Conservation (phyloP, 2,888 invertebrate species). For the Lordiphosa fenestrarum region DNA sequence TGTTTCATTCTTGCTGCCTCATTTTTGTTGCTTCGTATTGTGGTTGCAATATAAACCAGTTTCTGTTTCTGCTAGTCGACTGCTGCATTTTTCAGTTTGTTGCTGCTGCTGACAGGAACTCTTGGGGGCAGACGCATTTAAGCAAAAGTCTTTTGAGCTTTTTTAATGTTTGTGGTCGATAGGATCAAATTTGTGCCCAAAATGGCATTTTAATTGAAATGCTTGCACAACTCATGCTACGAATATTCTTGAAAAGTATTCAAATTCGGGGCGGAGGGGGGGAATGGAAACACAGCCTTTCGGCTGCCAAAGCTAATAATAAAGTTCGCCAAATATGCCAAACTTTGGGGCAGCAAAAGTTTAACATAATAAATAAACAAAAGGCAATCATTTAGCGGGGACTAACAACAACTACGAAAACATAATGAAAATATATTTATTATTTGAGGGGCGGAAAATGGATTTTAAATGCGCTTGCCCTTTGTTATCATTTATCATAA, state of each 20-base stretch:
- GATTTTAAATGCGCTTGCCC: slow-evolving; percentile 6
- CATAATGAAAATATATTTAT: slow-evolving; percentile 66
- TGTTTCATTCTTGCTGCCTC: too few relatives aligned
- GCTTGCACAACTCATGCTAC: slow-evolving; percentile 16
- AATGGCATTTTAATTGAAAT: slow-evolving; percentile 65
- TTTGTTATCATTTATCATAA: slow-evolving; percentile 61
- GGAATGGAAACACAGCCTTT: slow-evolving; percentile 8
- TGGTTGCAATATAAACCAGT: slow-evolving; percentile 47
- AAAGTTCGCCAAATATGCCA: slow-evolving; percentile 76
- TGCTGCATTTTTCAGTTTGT: slow-evolving; percentile 35
- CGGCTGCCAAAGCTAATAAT: slow-evolving; percentile 68
- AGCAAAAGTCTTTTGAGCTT: slow-evolving; percentile 37
- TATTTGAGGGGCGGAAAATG: slow-evolving; percentile 26
- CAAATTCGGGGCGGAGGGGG: slow-evolving; percentile 43
- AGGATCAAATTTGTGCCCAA: slow-evolving; percentile 29
- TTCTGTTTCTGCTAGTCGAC: slow-evolving; percentile 35
- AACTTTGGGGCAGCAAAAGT: slow-evolving; percentile 63
- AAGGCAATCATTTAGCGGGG: slow-evolving; percentile 41
- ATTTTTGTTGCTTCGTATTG: slow-evolving; percentile 19
- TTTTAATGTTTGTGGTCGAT: slow-evolving; percentile 41
- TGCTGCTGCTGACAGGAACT: slow-evolving; percentile 13
- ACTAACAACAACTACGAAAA: slow-evolving; percentile 30
- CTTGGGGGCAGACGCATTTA: slow-evolving; percentile 43
- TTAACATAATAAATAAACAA: slow-evolving; percentile 69
- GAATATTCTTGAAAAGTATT: slow-evolving; percentile 44